Conservation (phyloP, 2,113 vertebrate species). For the Condylura cristata region DNA sequence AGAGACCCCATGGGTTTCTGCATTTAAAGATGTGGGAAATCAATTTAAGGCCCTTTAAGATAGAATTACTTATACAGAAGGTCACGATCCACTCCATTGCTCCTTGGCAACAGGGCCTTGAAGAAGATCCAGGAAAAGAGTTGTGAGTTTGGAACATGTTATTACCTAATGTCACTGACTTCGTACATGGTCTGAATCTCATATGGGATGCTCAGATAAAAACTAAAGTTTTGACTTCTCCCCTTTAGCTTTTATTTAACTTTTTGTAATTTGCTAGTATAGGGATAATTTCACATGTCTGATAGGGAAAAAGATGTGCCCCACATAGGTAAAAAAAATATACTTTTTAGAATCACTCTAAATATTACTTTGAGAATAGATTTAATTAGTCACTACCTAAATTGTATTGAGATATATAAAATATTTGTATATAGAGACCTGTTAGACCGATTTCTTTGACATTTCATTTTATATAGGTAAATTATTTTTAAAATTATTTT, state of each 20-base stretch:
- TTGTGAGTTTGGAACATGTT: slow-evolving; percentile 1
- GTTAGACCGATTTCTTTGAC: not conserved
- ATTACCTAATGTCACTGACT: not conserved
- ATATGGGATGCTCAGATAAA: not conserved
- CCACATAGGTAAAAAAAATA: not conserved
- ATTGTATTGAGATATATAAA: not conserved
- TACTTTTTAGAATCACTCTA: not conserved
- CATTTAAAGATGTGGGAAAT: slow-evolving; percentile 50
- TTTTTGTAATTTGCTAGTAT: not conserved
- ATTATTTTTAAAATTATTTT: slow-evolving; percentile 31
- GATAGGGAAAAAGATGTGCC: not conserved
- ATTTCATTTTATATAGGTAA: not conserved
- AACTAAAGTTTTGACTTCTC: not conserved
- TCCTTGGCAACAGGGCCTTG: slow-evolving; percentile 21
- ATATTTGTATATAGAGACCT: not conserved
- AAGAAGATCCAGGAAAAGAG: slow-evolving; percentile 43
- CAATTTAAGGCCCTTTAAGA: slow-evolving; percentile 40
- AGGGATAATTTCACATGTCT: not conserved
- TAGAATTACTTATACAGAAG: slow-evolving; percentile 39
- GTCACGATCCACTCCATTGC: not conserved
- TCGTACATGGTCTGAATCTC: not conserved
- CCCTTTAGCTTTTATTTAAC: not conserved
- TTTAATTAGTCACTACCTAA: not conserved
- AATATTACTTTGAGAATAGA: not conserved
- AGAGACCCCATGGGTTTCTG: not conserved